Evolutionary conservation across 92 coral and sea anemone species (phyloP), one percentile per base, ranked within the genome.

Genomic region (Phymanthus crucifer): DNA sequence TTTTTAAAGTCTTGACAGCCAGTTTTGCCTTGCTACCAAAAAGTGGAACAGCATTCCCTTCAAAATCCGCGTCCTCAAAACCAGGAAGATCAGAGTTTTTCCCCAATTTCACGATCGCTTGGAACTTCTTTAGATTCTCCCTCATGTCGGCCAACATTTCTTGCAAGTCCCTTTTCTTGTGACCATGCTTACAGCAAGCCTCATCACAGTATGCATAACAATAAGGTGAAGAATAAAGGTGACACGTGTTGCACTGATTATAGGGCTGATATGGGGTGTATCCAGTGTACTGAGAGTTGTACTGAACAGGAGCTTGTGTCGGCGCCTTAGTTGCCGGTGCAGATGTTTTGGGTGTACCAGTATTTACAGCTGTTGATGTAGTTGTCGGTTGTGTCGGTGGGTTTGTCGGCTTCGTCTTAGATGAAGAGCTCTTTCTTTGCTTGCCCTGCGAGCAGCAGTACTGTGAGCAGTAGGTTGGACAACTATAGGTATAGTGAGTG

Each of bases 151-250:
- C 73, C 32, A 57, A 38, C 0, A 32, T 45, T 67, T 67, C 33
- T 21, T 21, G 31, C 10, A 77, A 40, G 7, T 69, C 67, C 12
- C 36, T 14, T 58, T 5, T 37, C 11, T 75, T 37, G 46, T 75
- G 35, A 0, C 17, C 13, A 50, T 50, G 73, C 33, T 58, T 71
- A 29, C 86, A 82, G 86, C 86, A 82, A 1, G 65, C n/a, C 34
- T 82, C 80, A 38, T 82, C 86, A 40, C 86, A 82, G 36, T 33
- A 74, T 18, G 80, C 32, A 57, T 82, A 82, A 56, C 86, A 82
- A 7, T 52, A 40, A 27, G 86, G 86, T 1, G 73, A 46, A 11
- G 73, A 18, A 43, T 21, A 65, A 7, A 40, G 31, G 8, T 54
- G 38, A 58, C 86, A 82, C 3, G 86, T 73, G 19, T 65, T 45